phyloP scores from a whole-genome alignment of 1,140 invertebrate genomes.

The Hycleus phaleratus region DNA sequence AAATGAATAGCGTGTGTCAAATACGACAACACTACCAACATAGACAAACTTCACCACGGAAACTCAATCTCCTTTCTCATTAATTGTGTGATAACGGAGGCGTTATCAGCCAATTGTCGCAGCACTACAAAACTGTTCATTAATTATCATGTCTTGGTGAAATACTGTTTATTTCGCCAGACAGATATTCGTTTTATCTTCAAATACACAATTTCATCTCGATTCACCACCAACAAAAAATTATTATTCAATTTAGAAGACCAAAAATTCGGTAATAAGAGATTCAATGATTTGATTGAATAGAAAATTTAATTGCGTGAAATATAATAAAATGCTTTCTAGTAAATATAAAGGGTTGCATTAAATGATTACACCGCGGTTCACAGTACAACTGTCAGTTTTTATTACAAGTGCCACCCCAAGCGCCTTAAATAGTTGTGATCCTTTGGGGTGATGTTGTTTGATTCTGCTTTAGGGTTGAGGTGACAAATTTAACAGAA shows the following conservation, averaged over 20 bases:
- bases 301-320: conserved; percentile 35
- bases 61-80: conserved; percentile 27
- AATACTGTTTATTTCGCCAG: conserved; percentile 14
- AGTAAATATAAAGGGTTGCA: conserved; percentile 26
- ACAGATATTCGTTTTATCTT: conserved; percentile 1
- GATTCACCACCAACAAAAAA: too few relatives aligned
- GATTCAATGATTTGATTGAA: conserved; percentile 30
- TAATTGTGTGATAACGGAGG: conserved; percentile 27
- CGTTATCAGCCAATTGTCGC: conserved; percentile 25
- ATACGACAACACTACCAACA: background rate
- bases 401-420: conserved; percentile 36
- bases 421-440: conserved; percentile 22
- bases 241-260: too few relatives aligned
- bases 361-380: conserved; percentile 17
- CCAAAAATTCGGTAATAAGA: conserved; percentile 17
- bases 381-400: conserved; percentile 30
- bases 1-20: conserved; percentile 16
- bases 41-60: conserved; percentile 17
- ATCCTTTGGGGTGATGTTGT: conserved; percentile 29
- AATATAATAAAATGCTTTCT: conserved; percentile 30
- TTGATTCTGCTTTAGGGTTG: conserved; percentile 34
- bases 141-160: conserved; percentile 14
- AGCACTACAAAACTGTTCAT: conserved; percentile 18
- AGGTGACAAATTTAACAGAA: conserved; percentile 30
- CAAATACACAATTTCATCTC: too few relatives aligned